A percentile compares a stretch with the other conserved stretches of the same genome.
phyloP scores from a whole-genome alignment of 2,113 vertebrate genomes.

The Vidua chalybeata region DNA sequence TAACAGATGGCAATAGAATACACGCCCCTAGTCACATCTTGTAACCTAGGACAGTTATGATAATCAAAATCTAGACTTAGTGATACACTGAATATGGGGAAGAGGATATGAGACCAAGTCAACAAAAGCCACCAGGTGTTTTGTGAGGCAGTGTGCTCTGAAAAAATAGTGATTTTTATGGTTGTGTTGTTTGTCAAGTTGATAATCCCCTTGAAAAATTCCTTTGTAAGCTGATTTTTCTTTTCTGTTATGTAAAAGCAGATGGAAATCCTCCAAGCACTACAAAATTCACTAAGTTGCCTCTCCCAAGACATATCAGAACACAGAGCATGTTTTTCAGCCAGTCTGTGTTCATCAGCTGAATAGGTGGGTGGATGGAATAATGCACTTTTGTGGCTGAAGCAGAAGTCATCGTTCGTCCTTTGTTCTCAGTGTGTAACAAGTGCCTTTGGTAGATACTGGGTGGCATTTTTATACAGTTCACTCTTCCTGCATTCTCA shows the following conservation, averaged over 20 bases:
- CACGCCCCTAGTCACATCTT: background rate
- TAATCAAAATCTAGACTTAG: background rate
- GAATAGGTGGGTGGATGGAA: background rate
- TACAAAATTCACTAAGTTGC: background rate
- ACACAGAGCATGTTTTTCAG: background rate
- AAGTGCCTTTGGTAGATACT: background rate
- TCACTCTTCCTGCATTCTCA: background rate
- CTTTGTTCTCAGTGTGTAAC: background rate
- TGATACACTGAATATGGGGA: background rate
- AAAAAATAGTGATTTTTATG: background rate
- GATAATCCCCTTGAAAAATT: background rate
- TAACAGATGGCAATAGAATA: background rate
- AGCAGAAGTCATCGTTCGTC: background rate
- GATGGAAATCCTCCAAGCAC: background rate
- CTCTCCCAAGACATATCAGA: background rate
- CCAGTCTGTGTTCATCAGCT: background rate
- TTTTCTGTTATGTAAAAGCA: background rate
- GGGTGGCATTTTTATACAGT: background rate
- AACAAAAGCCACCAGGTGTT: background rate
- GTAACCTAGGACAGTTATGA: background rate
- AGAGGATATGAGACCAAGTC: background rate
- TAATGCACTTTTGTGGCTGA: fast-evolving
- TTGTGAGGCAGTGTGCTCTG: background rate
- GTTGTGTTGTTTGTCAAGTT: background rate
- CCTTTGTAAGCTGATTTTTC: background rate